Conservation (phyloP, 1,140 invertebrate genomes). For the Uloborus diversus region DNA sequence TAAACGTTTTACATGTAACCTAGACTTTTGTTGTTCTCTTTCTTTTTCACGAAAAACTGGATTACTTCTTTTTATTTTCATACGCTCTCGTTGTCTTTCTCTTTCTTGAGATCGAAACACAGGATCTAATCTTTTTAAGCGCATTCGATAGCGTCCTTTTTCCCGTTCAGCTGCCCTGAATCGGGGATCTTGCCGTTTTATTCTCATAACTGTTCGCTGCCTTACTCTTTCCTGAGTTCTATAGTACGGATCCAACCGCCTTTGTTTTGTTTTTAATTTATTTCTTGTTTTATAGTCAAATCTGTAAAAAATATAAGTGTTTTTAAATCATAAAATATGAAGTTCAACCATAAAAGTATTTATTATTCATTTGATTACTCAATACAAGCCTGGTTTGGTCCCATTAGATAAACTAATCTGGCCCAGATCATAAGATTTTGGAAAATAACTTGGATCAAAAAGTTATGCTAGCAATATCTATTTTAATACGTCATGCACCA, state of each 20-base stretch:
- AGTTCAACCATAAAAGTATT: no score
- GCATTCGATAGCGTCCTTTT: constrained; percentile 38
- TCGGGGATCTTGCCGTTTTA: constrained; percentile 40
- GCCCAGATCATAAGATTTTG: no score
- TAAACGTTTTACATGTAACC: constrained; percentile 33
- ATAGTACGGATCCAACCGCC: constrained; percentile 28
- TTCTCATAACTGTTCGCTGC: constrained; percentile 43
- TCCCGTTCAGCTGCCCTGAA: constrained; percentile 32
- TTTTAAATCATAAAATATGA: no score
- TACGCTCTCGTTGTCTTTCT: constrained; percentile 36
- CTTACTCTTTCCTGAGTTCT: constrained; percentile 39
- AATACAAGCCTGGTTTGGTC: no score
- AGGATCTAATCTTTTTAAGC: constrained; percentile 32
- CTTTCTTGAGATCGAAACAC: constrained; percentile 39
- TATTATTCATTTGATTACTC: no score
- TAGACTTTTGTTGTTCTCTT: constrained; percentile 32
- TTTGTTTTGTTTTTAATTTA: constrained; percentile 39
- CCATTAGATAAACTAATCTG: no score
- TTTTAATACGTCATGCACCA: no score
- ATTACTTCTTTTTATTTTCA: constrained; percentile 44
- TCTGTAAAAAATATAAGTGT: constrained; percentile 12
- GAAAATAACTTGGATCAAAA: no score
- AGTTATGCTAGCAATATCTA: no score
- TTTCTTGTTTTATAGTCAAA: constrained; percentile 43
- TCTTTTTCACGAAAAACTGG: constrained; percentile 39